Evolutionary conservation across 2,888 invertebrate genomes (phyloP).

Genomic region (Drosophila anceps): DNA sequence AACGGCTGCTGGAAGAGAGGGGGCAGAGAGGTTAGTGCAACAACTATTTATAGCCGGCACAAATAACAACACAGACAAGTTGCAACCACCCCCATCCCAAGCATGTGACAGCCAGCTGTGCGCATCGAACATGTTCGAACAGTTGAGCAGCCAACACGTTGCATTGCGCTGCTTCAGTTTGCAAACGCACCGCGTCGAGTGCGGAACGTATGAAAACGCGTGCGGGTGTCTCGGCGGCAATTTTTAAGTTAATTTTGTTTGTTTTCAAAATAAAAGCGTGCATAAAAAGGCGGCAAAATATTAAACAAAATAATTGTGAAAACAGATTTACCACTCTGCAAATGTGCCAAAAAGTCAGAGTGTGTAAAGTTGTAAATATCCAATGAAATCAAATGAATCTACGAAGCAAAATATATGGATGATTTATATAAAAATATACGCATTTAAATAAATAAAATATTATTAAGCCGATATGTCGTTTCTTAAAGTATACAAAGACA

Average conservation of each 20-base stretch:
- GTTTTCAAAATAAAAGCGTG: conserved; percentile 33
- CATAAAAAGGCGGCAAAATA: conserved; percentile 59
- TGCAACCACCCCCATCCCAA: conserved; percentile 21
- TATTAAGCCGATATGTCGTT: too few relatives aligned
- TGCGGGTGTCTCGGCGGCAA: conserved; percentile 37
- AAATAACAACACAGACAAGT: conserved; percentile 15
- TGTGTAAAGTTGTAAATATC: conserved; percentile 21
- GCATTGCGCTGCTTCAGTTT: conserved; percentile 31
- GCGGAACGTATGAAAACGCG: conserved; percentile 23
- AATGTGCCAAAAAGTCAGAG: conserved; percentile 22
- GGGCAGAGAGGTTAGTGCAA: not conserved
- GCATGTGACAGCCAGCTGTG: conserved; percentile 26
- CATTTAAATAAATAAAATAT: too few relatives aligned
- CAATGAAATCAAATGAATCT: not conserved
- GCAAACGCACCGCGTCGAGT: conserved; percentile 42
- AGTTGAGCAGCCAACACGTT: conserved; percentile 14
- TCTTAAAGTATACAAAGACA: too few relatives aligned
- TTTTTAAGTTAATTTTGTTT: conserved; percentile 53
- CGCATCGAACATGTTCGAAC: conserved; percentile 28
- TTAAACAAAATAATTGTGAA: conserved; percentile 1
- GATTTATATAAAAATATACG: not conserved
- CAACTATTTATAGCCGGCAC: conserved; percentile 54
- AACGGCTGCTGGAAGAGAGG: not conserved
- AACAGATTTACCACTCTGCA: not conserved
- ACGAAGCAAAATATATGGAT: not conserved